phyloP scores from a whole-genome alignment of 2,888 invertebrate genomes.

The Deilephila porcellus region DNA sequence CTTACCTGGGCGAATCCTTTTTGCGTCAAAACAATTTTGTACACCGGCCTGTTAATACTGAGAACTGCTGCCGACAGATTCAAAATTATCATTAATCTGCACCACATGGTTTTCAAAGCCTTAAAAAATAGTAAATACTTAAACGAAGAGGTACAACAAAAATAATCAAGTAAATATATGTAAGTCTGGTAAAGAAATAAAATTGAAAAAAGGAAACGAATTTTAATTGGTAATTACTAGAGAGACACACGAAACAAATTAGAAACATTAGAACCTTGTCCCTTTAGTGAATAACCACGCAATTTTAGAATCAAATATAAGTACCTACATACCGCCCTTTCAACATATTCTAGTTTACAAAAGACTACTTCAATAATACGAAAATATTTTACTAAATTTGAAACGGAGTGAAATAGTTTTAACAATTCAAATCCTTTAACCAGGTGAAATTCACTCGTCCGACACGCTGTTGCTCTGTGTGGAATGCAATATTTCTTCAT shows the following conservation, averaged over 20 bases:
- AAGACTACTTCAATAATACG: too few species aligned
- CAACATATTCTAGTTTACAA: too few species aligned
- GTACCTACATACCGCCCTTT: too few species aligned
- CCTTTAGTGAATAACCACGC: too few species aligned
- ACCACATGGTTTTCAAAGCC: conserved; percentile 44
- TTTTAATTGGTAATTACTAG: too few species aligned
- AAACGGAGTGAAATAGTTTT: too few species aligned
- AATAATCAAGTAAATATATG: not conserved
- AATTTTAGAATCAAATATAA: too few species aligned
- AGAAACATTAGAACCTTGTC: too few species aligned
- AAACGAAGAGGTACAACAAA: not conserved
- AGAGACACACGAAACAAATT: too few species aligned
- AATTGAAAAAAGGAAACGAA: not conserved
- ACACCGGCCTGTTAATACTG: conserved; percentile 76
- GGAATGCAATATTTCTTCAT: not conserved
- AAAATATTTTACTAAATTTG: too few species aligned
- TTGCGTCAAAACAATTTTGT: conserved; percentile 87
- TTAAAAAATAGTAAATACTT: conserved; percentile 29
- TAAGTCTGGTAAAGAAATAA: too few species aligned
- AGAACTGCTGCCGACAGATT: conserved; percentile 44
- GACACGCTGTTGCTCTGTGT: not conserved
- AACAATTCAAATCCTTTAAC: too few species aligned
- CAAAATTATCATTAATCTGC: conserved; percentile 45
- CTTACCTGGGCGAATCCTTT: conserved; percentile 88
- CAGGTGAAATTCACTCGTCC: not conserved